Base-by-base conservation (phyloP, 2,888 invertebrate species). In the Pachycephus smyrnensis region DNA sequence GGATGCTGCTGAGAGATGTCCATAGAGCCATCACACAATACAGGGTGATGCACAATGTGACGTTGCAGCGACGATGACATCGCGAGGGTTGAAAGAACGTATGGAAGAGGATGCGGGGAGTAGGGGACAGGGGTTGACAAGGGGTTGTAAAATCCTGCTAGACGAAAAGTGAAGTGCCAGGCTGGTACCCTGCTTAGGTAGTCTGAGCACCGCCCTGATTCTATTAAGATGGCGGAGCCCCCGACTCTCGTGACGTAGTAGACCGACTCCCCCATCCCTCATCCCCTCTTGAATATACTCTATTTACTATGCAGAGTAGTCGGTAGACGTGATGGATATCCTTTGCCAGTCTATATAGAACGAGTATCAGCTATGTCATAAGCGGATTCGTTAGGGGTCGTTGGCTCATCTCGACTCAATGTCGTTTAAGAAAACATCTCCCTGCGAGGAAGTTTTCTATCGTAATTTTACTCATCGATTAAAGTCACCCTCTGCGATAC, bases 281-380 rank as follows among this genome's bases (percentile, higher is more conserved):
- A 80, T 75, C 71, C 73, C 75, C 55, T 76, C 75, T 69, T 69
- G 75, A 75, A 69, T 75, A 78, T 81, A 82, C 82, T 79, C 82
- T 84, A 87, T 87, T 87, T 87, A 81, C 83, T 83, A 86, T 85
- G 84, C 84, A 83, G 81, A 82, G 82, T 81, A 80, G 80, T 79
- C 81, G 80, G 75, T 76, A 79, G 77, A 80, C 82, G 82, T 82
- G 87, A 87, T 85, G 83, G 83, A 85, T 86, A 85, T 81, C 79
- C 83, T 80, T 79, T 77, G 77, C 73, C 15, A 80, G 80, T 80
- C 77, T 80, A 76, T 75, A 83, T 80, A 79, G 80, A 77, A 75
- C 37, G 73, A 55, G 30, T 78, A 75, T 69, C 12, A 35, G 78
- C 77, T 79, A 71, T 77, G 77, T 83, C 82, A 78, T 84, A 84